Evolutionary conservation across 2,888 invertebrate species (phyloP), one percentile per base, ranked within the genome.

Genomic region (Phragmatobia fuliginosa): DNA sequence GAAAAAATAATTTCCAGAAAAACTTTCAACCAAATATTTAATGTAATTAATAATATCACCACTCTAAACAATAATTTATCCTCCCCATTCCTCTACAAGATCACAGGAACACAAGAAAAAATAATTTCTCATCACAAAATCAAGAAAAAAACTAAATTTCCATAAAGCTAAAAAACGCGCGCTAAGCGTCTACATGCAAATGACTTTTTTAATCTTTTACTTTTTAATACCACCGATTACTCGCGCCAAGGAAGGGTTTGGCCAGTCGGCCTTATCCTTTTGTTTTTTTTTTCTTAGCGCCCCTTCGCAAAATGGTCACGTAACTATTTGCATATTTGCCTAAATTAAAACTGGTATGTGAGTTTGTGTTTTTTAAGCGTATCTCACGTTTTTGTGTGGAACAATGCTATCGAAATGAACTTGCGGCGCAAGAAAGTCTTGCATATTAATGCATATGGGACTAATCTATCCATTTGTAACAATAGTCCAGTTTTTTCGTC

Each of bases 301-400:
- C 91, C 92, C 90, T 93, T 91, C 82, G 92, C 90, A 92, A 94
- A 92, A 94, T 94, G 94, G 94, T 94, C 94, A 94, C 94, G 94
- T 94, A 89, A 84, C 71, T 79, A 94, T 94, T 94, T 92, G 90
- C 94, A 94, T 94, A 93, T 91, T 90, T 84, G 93, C 88, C 90
- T 92, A 92, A 93, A 93, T 94, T 92, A 93, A 89, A 89, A 85
- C 80, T 79, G 88, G 90, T 73, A 70, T 81, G 79, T 92, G 93
- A 87, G 90, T 85, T 85, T 79, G 77, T 75, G 81, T 92, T 94
- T 94, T 94, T 94, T 94, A 86, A 72, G 74, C 70, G 76, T 87
- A 90, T 94, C 94, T 92, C 94, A 94, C 94, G 94, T 93, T 94
- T 92, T 94, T 93, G 66, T 83, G 69, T 72, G 70, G 82, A 85